Conservation (phyloP, 2,113 vertebrate species). For the Onychostoma macrolepis region DNA sequence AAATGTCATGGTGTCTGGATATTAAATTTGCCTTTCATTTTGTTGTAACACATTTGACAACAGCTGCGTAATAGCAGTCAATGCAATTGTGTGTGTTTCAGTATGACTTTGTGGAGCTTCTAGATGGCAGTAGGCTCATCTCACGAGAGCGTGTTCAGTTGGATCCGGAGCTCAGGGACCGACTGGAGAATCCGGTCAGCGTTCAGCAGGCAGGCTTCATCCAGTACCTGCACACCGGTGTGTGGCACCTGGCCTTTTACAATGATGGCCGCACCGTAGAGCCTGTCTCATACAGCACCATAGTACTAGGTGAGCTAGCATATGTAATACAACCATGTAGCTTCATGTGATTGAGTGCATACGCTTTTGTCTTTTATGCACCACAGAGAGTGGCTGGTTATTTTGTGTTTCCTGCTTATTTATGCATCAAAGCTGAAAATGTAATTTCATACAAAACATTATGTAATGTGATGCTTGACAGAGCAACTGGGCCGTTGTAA, state of each 20-base stretch:
- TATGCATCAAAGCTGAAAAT: background rate
- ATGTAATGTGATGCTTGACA: background rate
- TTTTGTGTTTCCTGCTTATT: constrained; percentile 3
- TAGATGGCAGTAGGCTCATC: constrained; percentile 96
- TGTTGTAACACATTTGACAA: background rate
- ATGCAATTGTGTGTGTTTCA: constrained; percentile 64
- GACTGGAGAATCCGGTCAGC: constrained; percentile 83
- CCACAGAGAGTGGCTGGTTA: background rate
- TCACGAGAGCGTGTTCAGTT: constrained; percentile 82
- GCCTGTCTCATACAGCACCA: constrained; percentile 93
- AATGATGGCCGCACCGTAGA: constrained; percentile 93
- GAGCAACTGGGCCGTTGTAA: constrained; percentile 11
- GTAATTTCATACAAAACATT: background rate
- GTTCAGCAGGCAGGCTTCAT: constrained; percentile 96
- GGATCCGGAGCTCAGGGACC: constrained; percentile 76
- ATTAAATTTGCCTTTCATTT: background rate
- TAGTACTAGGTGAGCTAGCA: constrained; percentile 86
- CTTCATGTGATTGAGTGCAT: background rate
- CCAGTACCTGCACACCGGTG: constrained; percentile 93
- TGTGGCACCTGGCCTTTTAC: constrained; percentile 98
- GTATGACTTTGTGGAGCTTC: constrained; percentile 97
- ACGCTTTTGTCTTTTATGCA: background rate
- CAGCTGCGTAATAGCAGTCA: background rate
- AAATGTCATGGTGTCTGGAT: constrained; percentile 24
- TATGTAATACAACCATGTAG: background rate